Evolutionary conservation across 1,140 invertebrate species (phyloP).

Genomic region (Cydia amplana): DNA sequence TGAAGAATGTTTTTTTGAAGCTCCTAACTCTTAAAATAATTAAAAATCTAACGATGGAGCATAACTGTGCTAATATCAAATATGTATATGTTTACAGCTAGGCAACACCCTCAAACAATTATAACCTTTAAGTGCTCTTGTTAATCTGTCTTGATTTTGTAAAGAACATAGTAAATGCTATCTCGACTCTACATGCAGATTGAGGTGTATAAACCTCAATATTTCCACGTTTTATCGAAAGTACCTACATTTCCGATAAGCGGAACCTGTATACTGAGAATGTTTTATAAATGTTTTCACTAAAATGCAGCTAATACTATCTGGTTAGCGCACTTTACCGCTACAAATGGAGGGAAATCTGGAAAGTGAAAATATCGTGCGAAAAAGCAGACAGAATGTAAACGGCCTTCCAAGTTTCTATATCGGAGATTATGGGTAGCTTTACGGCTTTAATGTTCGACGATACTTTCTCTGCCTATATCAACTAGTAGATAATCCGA

Average conservation of each 20-base stretch:
- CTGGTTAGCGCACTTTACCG: conserved; percentile 14
- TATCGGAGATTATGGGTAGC: conserved; percentile 42
- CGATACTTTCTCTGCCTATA: conserved; percentile 46
- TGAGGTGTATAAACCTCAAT: too few relatives aligned
- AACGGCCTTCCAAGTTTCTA: conserved; percentile 56
- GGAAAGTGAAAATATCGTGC: conserved; percentile 59
- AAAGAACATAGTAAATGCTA: too few relatives aligned
- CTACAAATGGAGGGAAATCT: conserved; percentile 56
- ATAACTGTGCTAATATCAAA: too few relatives aligned
- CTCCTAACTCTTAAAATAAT: too few relatives aligned
- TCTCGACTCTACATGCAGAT: too few relatives aligned
- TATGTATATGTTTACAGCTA: too few relatives aligned
- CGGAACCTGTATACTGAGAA: background rate
- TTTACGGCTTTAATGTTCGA: conserved; percentile 37
- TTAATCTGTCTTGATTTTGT: too few relatives aligned
- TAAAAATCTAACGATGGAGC: too few relatives aligned
- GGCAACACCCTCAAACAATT: too few relatives aligned
- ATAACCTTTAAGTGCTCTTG: too few relatives aligned
- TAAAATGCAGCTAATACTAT: background rate
- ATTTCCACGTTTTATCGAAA: background rate
- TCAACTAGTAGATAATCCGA: background rate
- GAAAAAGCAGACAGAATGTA: conserved; percentile 54
- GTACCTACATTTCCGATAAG: background rate
- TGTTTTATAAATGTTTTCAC: conserved; percentile 7
- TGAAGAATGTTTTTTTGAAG: too few relatives aligned